Conservation (phyloP, 1,140 invertebrate genomes). For the Eupeodes corollae region DNA sequence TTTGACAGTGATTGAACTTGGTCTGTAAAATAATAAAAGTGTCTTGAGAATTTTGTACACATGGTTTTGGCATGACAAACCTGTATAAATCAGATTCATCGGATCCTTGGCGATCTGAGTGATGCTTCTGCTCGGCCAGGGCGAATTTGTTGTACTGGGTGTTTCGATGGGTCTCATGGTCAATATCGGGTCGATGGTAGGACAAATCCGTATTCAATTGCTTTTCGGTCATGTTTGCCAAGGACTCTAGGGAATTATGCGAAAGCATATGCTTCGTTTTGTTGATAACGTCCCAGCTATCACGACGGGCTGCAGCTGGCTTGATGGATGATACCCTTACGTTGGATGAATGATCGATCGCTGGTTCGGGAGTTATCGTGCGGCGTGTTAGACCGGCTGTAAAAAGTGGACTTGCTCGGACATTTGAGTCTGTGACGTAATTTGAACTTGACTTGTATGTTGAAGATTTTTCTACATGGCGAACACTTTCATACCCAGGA, state of each 20-base stretch:
- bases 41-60: not conserved
- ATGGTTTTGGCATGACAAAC: slow-evolving; percentile 5
- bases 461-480: slow-evolving; percentile 31
- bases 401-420: slow-evolving; percentile 29
- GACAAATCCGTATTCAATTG: slow-evolving; percentile 41
- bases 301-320: slow-evolving; percentile 47
- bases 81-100: slow-evolving; percentile 31
- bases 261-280: slow-evolving; percentile 63
- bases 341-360: slow-evolving; percentile 56
- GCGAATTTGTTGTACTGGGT: slow-evolving; percentile 48
- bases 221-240: slow-evolving; percentile 51
- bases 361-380: slow-evolving; percentile 39
- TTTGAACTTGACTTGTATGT: slow-evolving; percentile 35
- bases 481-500: slow-evolving; percentile 20
- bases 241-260: slow-evolving; percentile 50
- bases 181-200: slow-evolving; percentile 35
- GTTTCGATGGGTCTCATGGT: slow-evolving; percentile 46
- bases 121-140: slow-evolving; percentile 25
- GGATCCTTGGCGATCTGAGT: slow-evolving; percentile 12
- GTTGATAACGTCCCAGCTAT: slow-evolving; percentile 71
- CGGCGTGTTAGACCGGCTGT: slow-evolving; percentile 27
- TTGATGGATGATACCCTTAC: slow-evolving; percentile 57
- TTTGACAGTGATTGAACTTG: slow-evolving; percentile 37
- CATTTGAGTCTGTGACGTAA: slow-evolving; percentile 24
- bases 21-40: slow-evolving; percentile 18